Base-by-base conservation (phyloP, 1,140 invertebrate genomes). In the Cyclina sinensis region DNA sequence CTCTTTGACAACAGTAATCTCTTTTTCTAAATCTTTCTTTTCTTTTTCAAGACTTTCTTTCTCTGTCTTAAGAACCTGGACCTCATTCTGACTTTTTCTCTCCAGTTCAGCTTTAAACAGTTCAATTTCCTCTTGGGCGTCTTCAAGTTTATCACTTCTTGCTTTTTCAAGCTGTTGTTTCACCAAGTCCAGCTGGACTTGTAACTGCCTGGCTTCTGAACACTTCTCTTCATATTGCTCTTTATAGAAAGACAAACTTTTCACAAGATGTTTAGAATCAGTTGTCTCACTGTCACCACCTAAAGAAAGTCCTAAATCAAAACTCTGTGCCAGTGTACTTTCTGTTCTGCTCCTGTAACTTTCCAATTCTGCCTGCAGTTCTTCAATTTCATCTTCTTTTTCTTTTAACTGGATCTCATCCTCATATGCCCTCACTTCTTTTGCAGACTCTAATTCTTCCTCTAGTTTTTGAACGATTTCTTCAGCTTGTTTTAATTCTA, bases 351-450 rank as follows among this genome's bases (percentile, higher is more conserved):
- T 73, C 65, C 80, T 62, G 76, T 74, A 57, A 88, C 48, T 86
- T 76, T 89, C 39, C 14, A 85, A 70, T 68, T 87, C 87, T 83
- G 84, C 48, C 48, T 91, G 91, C 27, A 90, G 35, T 46, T 82
- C 68, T 74, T 89, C 48, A 59, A 90, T 89, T 27, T 90, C 85
- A 54, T 90, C 87, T 54, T 86, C 68, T 24, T 90, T 90, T 24
- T 89, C 87, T 73, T 65, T 81, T 7, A 89, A 48, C 4, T 73
- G 48, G 14, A 88, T 70, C 54, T 80, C 78, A 80, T 88, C 86
- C 73, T 88, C 86, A 70, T 88, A 88, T 32, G 78, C 57, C 65
- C 30, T 68, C 5, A 88, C 74, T 43, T 88, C 62, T 74, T 84
- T 84, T 21, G 51, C 46, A 30, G 68, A 78, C 39, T 89, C 32